phyloP scores from a whole-genome alignment of 1,140 invertebrate genomes.

The Calosoma granatense region DNA sequence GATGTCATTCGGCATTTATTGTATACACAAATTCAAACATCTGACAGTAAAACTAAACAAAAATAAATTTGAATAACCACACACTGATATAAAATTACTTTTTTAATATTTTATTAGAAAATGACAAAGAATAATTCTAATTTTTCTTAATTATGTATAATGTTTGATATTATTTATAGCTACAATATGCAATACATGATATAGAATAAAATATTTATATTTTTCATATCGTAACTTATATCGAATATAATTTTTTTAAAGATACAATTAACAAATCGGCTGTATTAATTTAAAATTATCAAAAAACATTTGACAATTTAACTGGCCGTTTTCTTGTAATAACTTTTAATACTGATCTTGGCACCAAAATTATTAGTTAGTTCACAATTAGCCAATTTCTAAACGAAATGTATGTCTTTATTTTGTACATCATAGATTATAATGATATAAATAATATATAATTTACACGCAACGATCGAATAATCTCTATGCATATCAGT shows the following conservation, averaged over 20 bases:
- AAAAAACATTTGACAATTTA: constrained; percentile 20
- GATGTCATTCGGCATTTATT: too few species aligned
- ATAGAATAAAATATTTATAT: constrained; percentile 9
- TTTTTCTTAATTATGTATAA: constrained; percentile 30
- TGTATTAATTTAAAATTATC: constrained; percentile 12
- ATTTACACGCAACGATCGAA: too few species aligned
- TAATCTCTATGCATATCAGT: too few species aligned
- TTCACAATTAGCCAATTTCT: constrained; percentile 7
- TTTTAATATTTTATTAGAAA: constrained; percentile 32
- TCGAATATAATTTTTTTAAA: constrained; percentile 18
- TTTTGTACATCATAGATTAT: too few species aligned
- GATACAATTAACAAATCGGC: constrained; percentile 15
- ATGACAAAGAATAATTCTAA: constrained; percentile 37
- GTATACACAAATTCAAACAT: too few species aligned
- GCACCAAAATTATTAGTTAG: constrained; percentile 22
- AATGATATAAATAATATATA: too few species aligned
- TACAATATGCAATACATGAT: constrained; percentile 5
- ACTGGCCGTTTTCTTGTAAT: constrained; percentile 27
- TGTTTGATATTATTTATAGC: constrained; percentile 21
- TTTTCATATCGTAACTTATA: constrained; percentile 9
- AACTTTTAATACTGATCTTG: constrained; percentile 31
- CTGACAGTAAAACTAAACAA: too few species aligned
- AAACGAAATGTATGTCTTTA: too few species aligned
- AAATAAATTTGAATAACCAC: not conserved
- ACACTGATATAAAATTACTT: not conserved